These are phyloP conservation scores for Salpingus planirostris DNA, from an alignment of 2,888 invertebrate species.

Conservation along the genomic window DNA sequence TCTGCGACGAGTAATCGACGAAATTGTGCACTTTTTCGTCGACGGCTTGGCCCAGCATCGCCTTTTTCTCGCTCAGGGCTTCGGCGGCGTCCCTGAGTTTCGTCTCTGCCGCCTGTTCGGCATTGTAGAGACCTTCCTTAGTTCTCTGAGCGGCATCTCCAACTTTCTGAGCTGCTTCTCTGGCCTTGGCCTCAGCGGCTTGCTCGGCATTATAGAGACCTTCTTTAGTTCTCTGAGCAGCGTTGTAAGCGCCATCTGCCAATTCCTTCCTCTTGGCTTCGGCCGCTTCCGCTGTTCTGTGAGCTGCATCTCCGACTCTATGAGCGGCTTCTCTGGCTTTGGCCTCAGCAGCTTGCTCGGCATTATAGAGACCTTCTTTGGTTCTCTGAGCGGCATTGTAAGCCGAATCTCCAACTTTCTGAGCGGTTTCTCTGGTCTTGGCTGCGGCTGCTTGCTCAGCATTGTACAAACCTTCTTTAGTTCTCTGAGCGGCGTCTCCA, in stretches of 20 bases:
- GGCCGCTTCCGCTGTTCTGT: slow-evolving; percentile 34
- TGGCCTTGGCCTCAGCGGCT: slow-evolving; percentile 44
- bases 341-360: no score
- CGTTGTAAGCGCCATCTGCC: slow-evolving; percentile 31
- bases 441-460: no score
- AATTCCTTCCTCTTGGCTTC: slow-evolving; percentile 46
- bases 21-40: slow-evolving; percentile 19
- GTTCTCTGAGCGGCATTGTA: no score
- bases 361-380: no score
- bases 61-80: slow-evolving; percentile 7
- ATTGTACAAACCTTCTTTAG: no score
- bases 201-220: slow-evolving; percentile 11
- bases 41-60: slow-evolving; percentile 8
- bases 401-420: no score
- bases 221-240: no score
- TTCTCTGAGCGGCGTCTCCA: no score
- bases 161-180: slow-evolving; percentile 31
- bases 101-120: slow-evolving; percentile 31
- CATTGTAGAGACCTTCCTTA: no score
- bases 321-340: slow-evolving; percentile 2
- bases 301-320: slow-evolving; percentile 30
- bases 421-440: no score
- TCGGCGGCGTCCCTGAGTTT: slow-evolving; percentile 11
- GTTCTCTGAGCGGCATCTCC: slow-evolving; percentile 46
- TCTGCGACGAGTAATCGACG: slow-evolving; percentile 10